Conservation (phyloP, 1,140 invertebrate genomes). For the Steinernema feltiae region DNA sequence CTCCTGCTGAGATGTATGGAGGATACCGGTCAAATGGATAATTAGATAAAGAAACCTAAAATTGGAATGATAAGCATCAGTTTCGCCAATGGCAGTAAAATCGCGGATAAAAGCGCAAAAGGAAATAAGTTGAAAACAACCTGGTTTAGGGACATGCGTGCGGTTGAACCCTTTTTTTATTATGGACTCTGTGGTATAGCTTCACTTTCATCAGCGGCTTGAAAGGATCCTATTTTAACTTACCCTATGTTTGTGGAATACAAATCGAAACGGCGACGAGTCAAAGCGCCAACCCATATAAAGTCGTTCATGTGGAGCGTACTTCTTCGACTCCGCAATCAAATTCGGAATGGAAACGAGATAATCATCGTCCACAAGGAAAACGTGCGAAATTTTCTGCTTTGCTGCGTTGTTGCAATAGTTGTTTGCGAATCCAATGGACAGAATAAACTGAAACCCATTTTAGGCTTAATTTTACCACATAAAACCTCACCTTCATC, state of each 20-base stretch:
- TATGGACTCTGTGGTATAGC: no score
- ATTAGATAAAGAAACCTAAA: slow-evolving; percentile 44
- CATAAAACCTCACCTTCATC: slow-evolving; percentile 30
- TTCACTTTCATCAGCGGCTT: no score
- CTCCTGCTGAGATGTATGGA: slow-evolving; percentile 52
- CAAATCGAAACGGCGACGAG: slow-evolving; percentile 48
- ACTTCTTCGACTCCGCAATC: slow-evolving; percentile 23
- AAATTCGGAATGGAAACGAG: slow-evolving; percentile 43
- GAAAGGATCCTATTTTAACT: no score
- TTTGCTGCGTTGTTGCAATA: slow-evolving; percentile 26
- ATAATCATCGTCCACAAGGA: slow-evolving; percentile 55
- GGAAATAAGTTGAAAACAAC: no score
- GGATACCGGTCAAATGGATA: slow-evolving; percentile 49
- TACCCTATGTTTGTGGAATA: slow-evolving; percentile 45
- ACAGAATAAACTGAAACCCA: slow-evolving; percentile 38
- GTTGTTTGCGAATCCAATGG: slow-evolving; percentile 38
- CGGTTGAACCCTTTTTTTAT: no score
- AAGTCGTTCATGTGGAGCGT: slow-evolving; percentile 30
- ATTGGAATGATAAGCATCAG: background rate
- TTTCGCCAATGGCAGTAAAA: no score
- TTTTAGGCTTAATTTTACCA: background rate
- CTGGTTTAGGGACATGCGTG: no score
- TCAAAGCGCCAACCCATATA: slow-evolving; percentile 51
- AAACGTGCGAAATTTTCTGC: slow-evolving; percentile 31
- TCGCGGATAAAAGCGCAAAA: no score